A percentile compares a stretch with the other conserved stretches of the same genome.
Conservation (phyloP, 2,797 vertebrate species). For the Premnoplex brunnescens region DNA sequence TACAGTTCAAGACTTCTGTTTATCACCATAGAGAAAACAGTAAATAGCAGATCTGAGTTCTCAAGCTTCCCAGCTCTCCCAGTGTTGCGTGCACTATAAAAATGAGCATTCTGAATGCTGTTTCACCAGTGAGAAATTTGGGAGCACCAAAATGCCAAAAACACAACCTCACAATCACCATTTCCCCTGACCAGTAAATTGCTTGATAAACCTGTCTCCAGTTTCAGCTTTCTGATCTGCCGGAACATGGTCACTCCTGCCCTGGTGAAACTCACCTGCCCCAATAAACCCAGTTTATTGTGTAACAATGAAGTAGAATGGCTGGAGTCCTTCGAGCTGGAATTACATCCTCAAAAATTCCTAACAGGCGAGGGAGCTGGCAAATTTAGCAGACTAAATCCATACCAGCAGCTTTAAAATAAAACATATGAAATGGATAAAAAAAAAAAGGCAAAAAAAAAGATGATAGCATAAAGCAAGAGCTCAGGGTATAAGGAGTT, state of each 20-base stretch:
- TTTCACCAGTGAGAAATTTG: background rate
- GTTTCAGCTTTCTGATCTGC: background rate
- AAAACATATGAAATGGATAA: background rate
- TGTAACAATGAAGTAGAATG: background rate
- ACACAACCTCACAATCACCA: background rate
- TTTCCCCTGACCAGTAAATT: background rate
- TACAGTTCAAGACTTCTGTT: background rate
- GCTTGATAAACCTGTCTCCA: background rate
- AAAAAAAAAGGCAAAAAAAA: background rate
- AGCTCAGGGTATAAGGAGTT: background rate
- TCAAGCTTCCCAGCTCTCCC: background rate
- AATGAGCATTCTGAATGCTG: background rate
- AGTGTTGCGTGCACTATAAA: background rate
- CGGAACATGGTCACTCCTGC: background rate
- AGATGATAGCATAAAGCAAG: background rate
- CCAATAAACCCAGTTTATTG: background rate
- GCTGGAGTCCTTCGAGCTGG: background rate
- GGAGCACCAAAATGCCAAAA: background rate
- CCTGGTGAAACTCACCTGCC: background rate
- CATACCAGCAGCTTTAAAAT: slow-evolving; percentile 19
- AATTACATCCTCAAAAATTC: background rate
- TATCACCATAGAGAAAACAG: background rate
- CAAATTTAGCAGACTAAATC: slow-evolving; percentile 16
- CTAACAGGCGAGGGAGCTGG: background rate
- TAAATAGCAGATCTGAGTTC: background rate